Evolutionary conservation across 2,888 invertebrate species (phyloP), one percentile per base, ranked within the genome.

Genomic region (Rhorus exstirpatorius): DNA sequence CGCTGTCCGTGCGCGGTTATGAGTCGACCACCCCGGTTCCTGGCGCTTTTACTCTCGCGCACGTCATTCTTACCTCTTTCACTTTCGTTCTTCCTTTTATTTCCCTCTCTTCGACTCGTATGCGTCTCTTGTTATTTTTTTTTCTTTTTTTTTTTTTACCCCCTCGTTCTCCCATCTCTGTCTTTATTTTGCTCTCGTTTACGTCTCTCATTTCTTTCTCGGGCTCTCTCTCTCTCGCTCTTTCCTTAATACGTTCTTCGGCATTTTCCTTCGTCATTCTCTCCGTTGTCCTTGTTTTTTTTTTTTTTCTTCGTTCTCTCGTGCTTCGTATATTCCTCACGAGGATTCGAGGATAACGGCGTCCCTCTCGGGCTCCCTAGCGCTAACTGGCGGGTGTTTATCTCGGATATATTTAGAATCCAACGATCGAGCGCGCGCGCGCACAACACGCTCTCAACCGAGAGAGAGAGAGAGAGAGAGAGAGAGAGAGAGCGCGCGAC

Each of bases 11-110:
- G 79, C 67, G 76, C 79, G 82, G 82, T 83, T 79, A 85, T 83
- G 81, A 83, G 74, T 84, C 84, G 87, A 86, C 86, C 87, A 88
- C 87, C 88, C 84, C 81, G 86, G 83, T 79, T 81, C 83, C 83
- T 79, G 79, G 81, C 79, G 83, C 77, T 84, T 83, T 79, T 83
- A 79, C 81, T 77, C 81, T 77, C 80, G 71, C 80, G 76, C 77
- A 55, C 83, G 74, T 81, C 83, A 81, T 85, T 80, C 75, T 82
- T 74, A 71, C 61, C 77, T 79, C 72, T 75, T 75, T 80, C 80
- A 70, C 74, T 71, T 75, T 70, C 63, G 75, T n/a, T 79, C 31
- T 76, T 80, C 55, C 65, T 68, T 71, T 81, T 70, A 55, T 74
- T 17, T 51, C 41, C 44, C 24, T 58, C 63, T 31, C 35, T 38